Evolutionary conservation across 2,113 vertebrate species (phyloP).

Genomic region (Malurus elegans): DNA sequence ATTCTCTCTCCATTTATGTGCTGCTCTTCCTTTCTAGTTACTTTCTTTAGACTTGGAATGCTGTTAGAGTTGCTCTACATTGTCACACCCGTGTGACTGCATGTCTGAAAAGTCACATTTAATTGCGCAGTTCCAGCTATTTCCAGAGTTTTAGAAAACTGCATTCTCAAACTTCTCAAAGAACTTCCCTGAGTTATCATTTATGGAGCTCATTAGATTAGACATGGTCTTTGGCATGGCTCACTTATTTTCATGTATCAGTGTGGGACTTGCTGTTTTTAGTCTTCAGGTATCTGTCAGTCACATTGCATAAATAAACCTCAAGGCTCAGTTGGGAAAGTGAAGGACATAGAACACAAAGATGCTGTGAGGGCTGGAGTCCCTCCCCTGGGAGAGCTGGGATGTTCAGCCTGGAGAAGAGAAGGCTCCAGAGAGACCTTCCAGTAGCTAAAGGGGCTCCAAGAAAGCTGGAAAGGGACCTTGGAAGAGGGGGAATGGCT

Average conservation of each 20-base stretch:
- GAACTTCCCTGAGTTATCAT: neutral
- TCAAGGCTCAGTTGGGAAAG: neutral
- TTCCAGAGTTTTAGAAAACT: neutral
- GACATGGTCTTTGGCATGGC: neutral
- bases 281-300: neutral
- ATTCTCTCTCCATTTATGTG: neutral
- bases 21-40: neutral
- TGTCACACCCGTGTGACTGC: neutral
- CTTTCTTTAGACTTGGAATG: neutral
- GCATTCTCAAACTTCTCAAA: neutral
- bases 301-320: neutral
- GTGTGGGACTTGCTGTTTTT: neutral
- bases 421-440: neutral
- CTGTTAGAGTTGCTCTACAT: neutral
- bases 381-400: neutral
- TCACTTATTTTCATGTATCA: neutral
- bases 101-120: neutral
- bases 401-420: neutral
- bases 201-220: neutral
- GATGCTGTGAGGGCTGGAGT: neutral
- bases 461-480: neutral
- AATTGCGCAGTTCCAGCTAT: neutral
- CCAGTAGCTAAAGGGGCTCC: neutral
- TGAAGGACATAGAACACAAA: neutral
- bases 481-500: neutral